Evolutionary conservation across 2,797 vertebrate genomes (phyloP).

Genomic region (Argya squamiceps): DNA sequence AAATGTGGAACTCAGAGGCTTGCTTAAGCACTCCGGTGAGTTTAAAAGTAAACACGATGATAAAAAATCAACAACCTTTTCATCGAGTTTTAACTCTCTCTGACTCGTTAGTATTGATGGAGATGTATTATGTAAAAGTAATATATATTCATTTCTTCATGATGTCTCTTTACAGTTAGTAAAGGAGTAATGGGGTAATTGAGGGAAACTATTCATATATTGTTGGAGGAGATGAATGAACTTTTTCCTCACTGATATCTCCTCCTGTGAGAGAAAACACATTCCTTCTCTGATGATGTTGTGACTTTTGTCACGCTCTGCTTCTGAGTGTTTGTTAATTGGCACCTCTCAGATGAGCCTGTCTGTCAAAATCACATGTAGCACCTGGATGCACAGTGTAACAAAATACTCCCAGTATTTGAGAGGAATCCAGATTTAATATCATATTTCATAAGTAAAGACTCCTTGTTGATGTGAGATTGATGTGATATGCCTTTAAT

Average conservation of each 20-base stretch:
- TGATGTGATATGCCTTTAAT: slow-evolving; percentile 39
- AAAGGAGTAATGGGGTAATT: neutral
- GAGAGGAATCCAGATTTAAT: slow-evolving; percentile 52
- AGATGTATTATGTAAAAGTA: neutral
- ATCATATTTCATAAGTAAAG: slow-evolving; percentile 47
- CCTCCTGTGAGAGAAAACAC: slow-evolving; percentile 16
- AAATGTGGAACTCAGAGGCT: slow-evolving; percentile 24
- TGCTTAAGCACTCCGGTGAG: neutral
- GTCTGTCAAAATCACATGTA: slow-evolving; percentile 47
- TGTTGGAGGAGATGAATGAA: slow-evolving; percentile 10
- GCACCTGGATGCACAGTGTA: slow-evolving; percentile 30
- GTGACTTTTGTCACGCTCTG: slow-evolving; percentile 60
- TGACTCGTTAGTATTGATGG: neutral
- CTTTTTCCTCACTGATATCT: neutral
- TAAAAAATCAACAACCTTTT: slow-evolving; percentile 28
- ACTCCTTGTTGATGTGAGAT: slow-evolving; percentile 1
- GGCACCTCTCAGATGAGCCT: slow-evolving; percentile 46
- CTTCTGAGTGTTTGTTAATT: slow-evolving; percentile 65
- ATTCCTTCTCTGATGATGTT: slow-evolving; percentile 42
- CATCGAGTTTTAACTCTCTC: slow-evolving; percentile 1
- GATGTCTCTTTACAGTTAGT: neutral
- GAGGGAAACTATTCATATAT: neutral
- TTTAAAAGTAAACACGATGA: slow-evolving; percentile 21
- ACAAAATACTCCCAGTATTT: slow-evolving; percentile 43
- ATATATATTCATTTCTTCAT: neutral